A percentile compares a stretch with the other conserved stretches of the same genome.
phyloP scores from a whole-genome alignment of 2,888 invertebrate genomes.

The Crossocerus cetratus region DNA sequence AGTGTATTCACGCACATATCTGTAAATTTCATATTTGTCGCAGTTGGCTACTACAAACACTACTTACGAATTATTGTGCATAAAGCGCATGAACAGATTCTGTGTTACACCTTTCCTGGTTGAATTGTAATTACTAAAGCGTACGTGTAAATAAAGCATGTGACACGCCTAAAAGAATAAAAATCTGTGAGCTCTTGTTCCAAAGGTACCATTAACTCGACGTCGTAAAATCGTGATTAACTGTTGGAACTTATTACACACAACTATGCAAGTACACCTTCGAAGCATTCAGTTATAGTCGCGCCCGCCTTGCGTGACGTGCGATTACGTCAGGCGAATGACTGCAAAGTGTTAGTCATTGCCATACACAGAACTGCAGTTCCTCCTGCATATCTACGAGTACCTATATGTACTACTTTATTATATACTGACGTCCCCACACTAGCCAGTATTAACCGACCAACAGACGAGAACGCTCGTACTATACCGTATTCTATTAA shows the following conservation, averaged over 20 bases:
- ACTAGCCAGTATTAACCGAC: too few species aligned
- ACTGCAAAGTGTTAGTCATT: neutral
- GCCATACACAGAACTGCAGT: neutral
- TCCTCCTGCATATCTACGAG: too few species aligned
- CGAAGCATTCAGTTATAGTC: too few species aligned
- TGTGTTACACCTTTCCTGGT: conserved; percentile 22
- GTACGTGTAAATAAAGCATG: conserved; percentile 52
- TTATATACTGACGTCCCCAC: too few species aligned
- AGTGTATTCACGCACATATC: conserved; percentile 31
- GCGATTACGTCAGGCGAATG: neutral
- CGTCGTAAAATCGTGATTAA: too few species aligned
- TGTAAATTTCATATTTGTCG: conserved; percentile 30
- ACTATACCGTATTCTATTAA: neutral
- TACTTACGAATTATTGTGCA: conserved; percentile 33
- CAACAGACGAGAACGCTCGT: too few species aligned
- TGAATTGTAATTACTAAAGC: conserved; percentile 56
- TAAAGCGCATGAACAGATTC: conserved; percentile 6
- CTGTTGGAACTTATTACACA: too few species aligned
- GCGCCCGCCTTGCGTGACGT: too few species aligned
- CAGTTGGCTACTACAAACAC: conserved; percentile 12
- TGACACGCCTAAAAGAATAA: conserved; percentile 24
- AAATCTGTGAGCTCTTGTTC: conserved; percentile 10
- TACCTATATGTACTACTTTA: too few species aligned
- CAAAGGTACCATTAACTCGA: neutral
- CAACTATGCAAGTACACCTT: too few species aligned